Conservation (phyloP, 2,888 invertebrate genomes). For the Andricus curvator region DNA sequence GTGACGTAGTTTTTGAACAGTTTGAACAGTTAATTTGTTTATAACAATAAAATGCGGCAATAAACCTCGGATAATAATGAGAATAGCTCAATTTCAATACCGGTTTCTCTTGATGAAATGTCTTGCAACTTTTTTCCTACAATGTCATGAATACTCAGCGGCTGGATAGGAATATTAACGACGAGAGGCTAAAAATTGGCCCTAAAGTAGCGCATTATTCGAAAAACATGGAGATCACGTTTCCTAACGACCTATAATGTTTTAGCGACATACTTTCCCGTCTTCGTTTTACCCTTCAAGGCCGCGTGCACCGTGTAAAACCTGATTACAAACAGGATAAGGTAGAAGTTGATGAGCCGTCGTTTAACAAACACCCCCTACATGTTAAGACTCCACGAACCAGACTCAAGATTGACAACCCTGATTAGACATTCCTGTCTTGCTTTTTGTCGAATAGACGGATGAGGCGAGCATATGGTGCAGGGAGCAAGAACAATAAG, state of each 20-base stretch:
- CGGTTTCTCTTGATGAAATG: constrained; percentile 17
- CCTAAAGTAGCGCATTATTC: constrained; percentile 17
- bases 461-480: constrained; percentile 11
- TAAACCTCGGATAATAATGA: background rate
- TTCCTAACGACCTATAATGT: constrained; percentile 38
- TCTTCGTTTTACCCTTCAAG: constrained; percentile 14
- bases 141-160: constrained; percentile 22
- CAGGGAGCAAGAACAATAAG: background rate
- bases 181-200: constrained; percentile 14
- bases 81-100: constrained; percentile 25
- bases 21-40: too few species aligned
- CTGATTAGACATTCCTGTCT: constrained; percentile 2
- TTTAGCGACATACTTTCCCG: constrained; percentile 29
- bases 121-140: constrained; percentile 24
- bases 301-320: background rate
- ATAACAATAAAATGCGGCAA: too few species aligned
- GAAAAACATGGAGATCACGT: constrained; percentile 31
- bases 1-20: too few species aligned
- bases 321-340: constrained; percentile 29
- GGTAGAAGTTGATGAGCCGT: constrained; percentile 8
- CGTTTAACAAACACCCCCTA: constrained; percentile 22
- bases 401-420: constrained; percentile 15
- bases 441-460: background rate
- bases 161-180: constrained; percentile 24
- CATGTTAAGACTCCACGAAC: background rate